phyloP scores from a whole-genome alignment of 2,888 invertebrate species.

The Ophion costatus region DNA sequence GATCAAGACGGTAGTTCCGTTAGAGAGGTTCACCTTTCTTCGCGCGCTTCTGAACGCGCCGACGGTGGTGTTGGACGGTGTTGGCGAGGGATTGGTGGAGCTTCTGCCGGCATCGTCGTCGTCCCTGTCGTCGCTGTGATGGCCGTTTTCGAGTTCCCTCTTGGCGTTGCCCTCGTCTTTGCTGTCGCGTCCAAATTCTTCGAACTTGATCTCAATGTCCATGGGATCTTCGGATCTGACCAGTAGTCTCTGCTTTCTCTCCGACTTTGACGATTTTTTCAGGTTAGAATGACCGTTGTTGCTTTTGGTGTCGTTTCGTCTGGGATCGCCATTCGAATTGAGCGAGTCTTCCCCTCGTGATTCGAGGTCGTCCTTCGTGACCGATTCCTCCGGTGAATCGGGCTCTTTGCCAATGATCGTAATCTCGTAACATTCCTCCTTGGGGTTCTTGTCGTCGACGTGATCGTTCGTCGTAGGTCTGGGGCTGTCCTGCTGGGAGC shows the following conservation, averaged over 20 bases:
- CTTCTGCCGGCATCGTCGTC: conserved; percentile 85
- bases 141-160: conserved; percentile 47
- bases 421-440: conserved; percentile 76
- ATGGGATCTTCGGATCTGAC: conserved; percentile 80
- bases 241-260: conserved; percentile 80
- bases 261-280: conserved; percentile 78
- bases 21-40: conserved; percentile 76
- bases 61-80: conserved; percentile 78
- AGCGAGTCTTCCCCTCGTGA: conserved; percentile 52
- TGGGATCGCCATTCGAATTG: conserved; percentile 43
- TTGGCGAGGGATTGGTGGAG: conserved; percentile 81
- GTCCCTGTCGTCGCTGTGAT: conserved; percentile 79
- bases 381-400: conserved; percentile 68
- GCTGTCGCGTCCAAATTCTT: conserved; percentile 74
- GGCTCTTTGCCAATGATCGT: conserved; percentile 69
- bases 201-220: conserved; percentile 81
- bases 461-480: conserved; percentile 51
- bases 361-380: conserved; percentile 63
- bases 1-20: background rate
- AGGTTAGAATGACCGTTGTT: conserved; percentile 73
- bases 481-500: conserved; percentile 76
- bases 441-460: conserved; percentile 47
- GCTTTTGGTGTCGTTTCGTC: conserved; percentile 57
- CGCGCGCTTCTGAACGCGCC: conserved; percentile 81
- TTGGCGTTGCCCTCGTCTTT: conserved; percentile 73